Percentiles rank a stretch among this genome's conserved stretches.
Conservation (phyloP, 2,113 vertebrate species). For the Sarotherodon lohbergeri region DNA sequence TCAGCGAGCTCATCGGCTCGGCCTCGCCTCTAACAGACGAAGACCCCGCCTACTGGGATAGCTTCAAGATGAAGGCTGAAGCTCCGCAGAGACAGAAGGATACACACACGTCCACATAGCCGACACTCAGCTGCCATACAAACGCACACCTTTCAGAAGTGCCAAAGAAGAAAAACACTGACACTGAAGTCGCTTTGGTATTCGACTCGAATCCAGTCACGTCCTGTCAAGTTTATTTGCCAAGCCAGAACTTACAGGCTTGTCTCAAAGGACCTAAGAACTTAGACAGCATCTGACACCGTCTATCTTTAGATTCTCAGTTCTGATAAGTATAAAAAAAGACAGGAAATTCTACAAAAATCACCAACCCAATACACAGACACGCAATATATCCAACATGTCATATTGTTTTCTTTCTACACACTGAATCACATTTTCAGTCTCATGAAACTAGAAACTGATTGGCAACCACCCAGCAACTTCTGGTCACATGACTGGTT, state of each 20-base stretch:
- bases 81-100: conserved; percentile 74
- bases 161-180: background rate
- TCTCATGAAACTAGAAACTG: background rate
- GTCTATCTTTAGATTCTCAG: background rate
- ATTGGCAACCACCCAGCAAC: background rate
- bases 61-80: conserved; percentile 83
- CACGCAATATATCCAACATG: background rate
- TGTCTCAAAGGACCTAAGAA: conserved; percentile 15
- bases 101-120: background rate
- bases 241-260: background rate
- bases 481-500: background rate
- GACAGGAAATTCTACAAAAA: background rate
- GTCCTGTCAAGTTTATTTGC: conserved; percentile 15
- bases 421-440: background rate
- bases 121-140: conserved; percentile 17
- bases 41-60: conserved; percentile 86
- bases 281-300: background rate
- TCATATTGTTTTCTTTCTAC: background rate
- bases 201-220: background rate
- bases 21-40: conserved; percentile 83
- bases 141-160: background rate
- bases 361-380: background rate
- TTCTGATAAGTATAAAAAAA: background rate
- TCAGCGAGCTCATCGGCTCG: conserved; percentile 81
- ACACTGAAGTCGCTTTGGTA: conserved; percentile 1